Evolutionary conservation across 2,113 vertebrate species (phyloP).

Genomic region (Oreochromis spilurus): DNA sequence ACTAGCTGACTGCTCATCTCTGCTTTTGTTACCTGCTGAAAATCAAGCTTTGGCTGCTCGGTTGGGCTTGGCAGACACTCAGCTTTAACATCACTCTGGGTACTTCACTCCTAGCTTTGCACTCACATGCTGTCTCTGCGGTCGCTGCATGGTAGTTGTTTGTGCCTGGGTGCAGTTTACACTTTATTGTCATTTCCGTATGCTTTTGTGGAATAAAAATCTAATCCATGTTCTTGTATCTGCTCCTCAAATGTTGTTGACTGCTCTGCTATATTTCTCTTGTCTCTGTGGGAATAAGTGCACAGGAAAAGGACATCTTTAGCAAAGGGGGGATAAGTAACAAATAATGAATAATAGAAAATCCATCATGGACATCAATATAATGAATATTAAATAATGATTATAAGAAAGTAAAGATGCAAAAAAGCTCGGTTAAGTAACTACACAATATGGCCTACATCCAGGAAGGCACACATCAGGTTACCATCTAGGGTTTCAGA

Average conservation of each 20-base stretch:
- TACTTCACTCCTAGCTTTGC: background rate
- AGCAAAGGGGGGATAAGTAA: background rate
- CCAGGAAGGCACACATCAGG: background rate
- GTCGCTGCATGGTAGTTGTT: background rate
- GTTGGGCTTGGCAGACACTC: background rate
- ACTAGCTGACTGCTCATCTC: background rate
- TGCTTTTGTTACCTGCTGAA: background rate
- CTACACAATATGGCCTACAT: background rate
- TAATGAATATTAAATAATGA: background rate
- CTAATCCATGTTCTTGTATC: background rate
- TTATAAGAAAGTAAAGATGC: background rate
- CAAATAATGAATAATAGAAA: background rate
- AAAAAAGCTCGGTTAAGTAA: background rate
- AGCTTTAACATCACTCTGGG: background rate
- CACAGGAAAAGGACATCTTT: background rate
- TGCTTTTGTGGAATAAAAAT: background rate
- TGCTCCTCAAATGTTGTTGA: background rate
- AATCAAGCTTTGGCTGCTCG: background rate
- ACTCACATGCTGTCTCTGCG: background rate
- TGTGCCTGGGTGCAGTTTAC: background rate
- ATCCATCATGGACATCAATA: background rate
- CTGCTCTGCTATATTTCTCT: background rate
- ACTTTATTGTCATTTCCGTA: background rate
- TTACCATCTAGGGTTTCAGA: background rate
- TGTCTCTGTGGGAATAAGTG: background rate